Evolutionary conservation across 1,140 invertebrate genomes (phyloP), one percentile per base, ranked within the genome.

Genomic region (Drosophila truncata): DNA sequence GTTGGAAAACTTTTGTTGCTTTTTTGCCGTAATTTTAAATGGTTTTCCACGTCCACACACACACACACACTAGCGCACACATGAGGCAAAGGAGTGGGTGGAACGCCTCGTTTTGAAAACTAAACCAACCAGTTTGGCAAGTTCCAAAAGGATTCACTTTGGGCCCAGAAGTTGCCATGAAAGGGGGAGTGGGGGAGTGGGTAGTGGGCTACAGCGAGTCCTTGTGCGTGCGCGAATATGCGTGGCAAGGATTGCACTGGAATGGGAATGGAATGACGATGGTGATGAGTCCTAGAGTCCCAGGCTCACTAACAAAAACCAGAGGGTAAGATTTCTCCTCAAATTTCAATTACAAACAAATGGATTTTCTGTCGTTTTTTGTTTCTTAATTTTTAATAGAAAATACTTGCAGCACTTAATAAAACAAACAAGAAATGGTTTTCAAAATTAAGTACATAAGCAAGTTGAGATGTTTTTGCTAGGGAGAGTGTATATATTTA

Each of bases 11-110:
- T 86, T 86, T 82, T 82, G 83, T 80, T 82, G 80, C 75, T 75
- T 87, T 86, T 86, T 79, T 87, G 60, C 83, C 69, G 83, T 69
- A 86, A 86, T 86, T 86, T 87, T 87, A 79, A 82, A 83, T 87
- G 83, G 74, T 81, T 85, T 85, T 85, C 64, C 73, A 85, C 64
- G 64, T 73, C 50, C 46, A 55, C 44, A 49, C 47, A 35, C 44
- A 11, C n/a, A 39, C 41, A 27, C 50, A 50, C 35, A 23, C 60
- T 5, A 4, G 11, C 35, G 23, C 42, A 59, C 37, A 69, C 23
- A 29, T 14, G 55, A n/a, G 50, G 25, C 11, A 27, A 49, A 47
- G 64, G 37, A 31, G 54, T 41, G 35, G 25, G 62, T 7, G 27
- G 54, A 11, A 47, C 66, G 70, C 37, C 44, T 54, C 70, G 70